Evolutionary conservation across 2,113 vertebrate genomes (phyloP), one percentile per base, ranked within the genome.

Genomic region (Oncorhynchus clarkii): DNA sequence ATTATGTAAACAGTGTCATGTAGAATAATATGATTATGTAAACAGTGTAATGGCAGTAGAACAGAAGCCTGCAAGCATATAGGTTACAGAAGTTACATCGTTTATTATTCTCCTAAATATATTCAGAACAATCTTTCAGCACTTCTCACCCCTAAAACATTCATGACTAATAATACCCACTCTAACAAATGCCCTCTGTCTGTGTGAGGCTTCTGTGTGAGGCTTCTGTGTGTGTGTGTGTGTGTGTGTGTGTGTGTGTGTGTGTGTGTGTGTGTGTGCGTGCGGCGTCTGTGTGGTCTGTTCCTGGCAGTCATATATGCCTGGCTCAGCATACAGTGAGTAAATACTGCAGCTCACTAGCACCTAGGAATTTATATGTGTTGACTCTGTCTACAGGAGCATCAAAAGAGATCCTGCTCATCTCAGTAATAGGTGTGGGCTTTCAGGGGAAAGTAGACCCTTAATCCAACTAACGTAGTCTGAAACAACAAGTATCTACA

Each of bases 341-440:
- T 72, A 85, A 80, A 77, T 75, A 78, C 62, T 67, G 78, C 68
- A 78, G 71, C 74, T 66, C 74, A 73, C 5, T 54, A 70, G 67
- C 48, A 57, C 24, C 54, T 4, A 48, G 68, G 31, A 78, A 79
- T 84, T 51, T 45, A 75, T 76, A 80, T 71, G 57, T 80, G 74
- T 69, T 29, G 49, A 67, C 59, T 49, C 13, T 59, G 72, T 59
- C 65, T 76, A 48, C 31, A 13, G 49, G 66, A 62, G 59, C 48
- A 26, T 29, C 16, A 1, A 67, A 73, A 31, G 26, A 14, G 12
- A 3, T 49, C 59, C 81, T 70, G 31, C 72, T 76, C 74, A 68
- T 62, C 72, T 71, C 51, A 5, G 51, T 54, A 54, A 54, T 16
- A 62, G n/a, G 59, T 22, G 5, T 62, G 8, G 59, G 59, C n/a